Conservation (phyloP, 2,113 vertebrate species). For the Platysternon megacephalum region DNA sequence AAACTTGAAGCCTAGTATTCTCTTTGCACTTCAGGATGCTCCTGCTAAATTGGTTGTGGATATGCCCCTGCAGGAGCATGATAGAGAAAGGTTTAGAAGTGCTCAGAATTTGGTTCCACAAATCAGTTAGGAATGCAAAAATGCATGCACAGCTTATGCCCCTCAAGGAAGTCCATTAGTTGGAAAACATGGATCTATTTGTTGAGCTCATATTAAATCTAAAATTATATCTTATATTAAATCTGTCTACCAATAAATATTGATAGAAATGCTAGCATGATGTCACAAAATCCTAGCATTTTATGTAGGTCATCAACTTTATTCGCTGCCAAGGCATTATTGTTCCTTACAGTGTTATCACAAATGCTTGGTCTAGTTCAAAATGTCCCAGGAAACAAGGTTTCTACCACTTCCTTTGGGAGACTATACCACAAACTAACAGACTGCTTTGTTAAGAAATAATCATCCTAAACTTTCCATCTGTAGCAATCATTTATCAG, state of each 20-base stretch:
- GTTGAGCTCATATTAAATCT: not conserved
- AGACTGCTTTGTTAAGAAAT: not conserved
- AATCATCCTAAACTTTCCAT: not conserved
- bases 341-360: not conserved
- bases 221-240: not conserved
- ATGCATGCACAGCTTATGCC: not conserved
- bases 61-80: constrained; percentile 8
- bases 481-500: not conserved
- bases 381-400: constrained; percentile 21
- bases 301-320: constrained; percentile 20
- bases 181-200: not conserved
- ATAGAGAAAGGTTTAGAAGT: not conserved
- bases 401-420: constrained; percentile 36
- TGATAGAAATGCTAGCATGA: not conserved
- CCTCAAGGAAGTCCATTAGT: not conserved
- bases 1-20: not conserved
- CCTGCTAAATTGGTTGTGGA: constrained; percentile 9
- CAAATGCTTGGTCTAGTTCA: constrained; percentile 24
- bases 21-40: not conserved
- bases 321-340: not conserved
- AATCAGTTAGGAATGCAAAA: not conserved
- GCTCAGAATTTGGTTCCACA: constrained; percentile 32
- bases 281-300: not conserved
- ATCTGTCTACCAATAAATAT: not conserved
- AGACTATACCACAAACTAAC: not conserved